Conservation (phyloP, 2,797 vertebrate genomes). For the Gallinago nigripennis region DNA sequence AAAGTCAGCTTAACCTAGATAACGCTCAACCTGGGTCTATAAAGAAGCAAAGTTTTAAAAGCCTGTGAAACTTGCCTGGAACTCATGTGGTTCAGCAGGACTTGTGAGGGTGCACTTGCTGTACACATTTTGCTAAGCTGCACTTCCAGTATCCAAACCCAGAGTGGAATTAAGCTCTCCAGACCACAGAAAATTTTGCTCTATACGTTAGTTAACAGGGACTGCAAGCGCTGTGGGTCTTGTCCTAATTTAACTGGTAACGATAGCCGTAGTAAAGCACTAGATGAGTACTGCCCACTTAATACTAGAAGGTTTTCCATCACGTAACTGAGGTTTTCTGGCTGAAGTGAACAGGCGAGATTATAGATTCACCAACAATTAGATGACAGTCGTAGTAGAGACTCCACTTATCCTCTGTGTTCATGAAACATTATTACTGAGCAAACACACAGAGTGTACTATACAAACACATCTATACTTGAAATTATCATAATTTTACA, state of each 20-base stretch:
- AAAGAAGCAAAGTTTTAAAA: neutral
- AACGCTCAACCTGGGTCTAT: neutral
- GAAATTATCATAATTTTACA: neutral
- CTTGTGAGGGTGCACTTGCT: fast-evolving
- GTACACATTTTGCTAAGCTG: neutral
- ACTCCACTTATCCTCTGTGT: neutral
- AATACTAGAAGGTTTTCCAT: neutral
- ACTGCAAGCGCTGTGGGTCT: neutral
- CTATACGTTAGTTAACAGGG: neutral
- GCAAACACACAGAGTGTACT: neutral
- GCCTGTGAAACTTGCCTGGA: neutral
- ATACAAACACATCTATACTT: neutral
- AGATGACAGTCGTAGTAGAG: neutral
- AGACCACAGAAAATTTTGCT: neutral
- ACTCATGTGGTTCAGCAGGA: neutral
- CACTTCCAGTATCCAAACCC: neutral
- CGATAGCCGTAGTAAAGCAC: neutral
- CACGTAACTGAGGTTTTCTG: neutral
- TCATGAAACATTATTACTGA: neutral
- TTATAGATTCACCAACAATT: neutral
- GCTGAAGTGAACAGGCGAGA: neutral
- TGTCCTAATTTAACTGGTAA: neutral
- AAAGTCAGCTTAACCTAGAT: constrained; percentile 44
- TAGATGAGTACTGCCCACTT: neutral
- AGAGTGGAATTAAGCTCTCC: neutral